These are phyloP conservation scores for Acanthiza pusilla DNA, from an alignment of 2,797 vertebrate species.

Conservation along the genomic window DNA sequence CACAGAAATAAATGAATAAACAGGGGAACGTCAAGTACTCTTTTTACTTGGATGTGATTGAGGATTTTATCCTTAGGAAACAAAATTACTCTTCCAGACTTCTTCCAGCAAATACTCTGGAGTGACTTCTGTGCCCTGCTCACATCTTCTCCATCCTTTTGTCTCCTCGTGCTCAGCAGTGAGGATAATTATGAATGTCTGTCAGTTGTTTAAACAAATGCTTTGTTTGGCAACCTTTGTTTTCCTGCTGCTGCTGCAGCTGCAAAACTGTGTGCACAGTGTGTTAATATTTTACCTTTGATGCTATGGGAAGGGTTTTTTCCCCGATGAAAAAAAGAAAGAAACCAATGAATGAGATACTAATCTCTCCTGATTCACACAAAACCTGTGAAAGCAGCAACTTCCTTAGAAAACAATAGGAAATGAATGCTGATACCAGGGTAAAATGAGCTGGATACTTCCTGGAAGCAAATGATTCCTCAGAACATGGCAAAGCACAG, in stretches of 20 bases:
- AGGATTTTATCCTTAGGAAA: not conserved
- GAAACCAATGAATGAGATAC: constrained; percentile 45
- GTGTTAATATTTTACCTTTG: constrained; percentile 67
- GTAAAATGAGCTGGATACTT: constrained; percentile 17
- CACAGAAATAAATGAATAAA: not conserved
- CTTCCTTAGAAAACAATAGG: constrained; percentile 41
- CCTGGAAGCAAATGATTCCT: constrained; percentile 25
- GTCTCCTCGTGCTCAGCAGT: not conserved
- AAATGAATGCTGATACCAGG: not conserved
- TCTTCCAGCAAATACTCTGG: not conserved
- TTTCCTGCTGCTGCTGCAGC: constrained; percentile 34
- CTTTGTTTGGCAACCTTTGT: constrained; percentile 55
- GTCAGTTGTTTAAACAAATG: constrained; percentile 40
- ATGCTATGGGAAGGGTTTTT: not conserved
- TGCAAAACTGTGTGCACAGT: constrained; percentile 51
- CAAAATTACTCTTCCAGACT: not conserved
- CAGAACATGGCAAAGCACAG: not conserved
- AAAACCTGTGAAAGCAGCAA: constrained; percentile 7
- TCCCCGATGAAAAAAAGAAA: not conserved
- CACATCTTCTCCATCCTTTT: not conserved
- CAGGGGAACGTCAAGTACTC: not conserved
- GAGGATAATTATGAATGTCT: constrained; percentile 7
- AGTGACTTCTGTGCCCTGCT: not conserved
- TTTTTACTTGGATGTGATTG: not conserved
- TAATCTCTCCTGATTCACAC: constrained; percentile 10